Conservation (phyloP, 2,888 invertebrate genomes). For the Hemicrepidius hirtus region DNA sequence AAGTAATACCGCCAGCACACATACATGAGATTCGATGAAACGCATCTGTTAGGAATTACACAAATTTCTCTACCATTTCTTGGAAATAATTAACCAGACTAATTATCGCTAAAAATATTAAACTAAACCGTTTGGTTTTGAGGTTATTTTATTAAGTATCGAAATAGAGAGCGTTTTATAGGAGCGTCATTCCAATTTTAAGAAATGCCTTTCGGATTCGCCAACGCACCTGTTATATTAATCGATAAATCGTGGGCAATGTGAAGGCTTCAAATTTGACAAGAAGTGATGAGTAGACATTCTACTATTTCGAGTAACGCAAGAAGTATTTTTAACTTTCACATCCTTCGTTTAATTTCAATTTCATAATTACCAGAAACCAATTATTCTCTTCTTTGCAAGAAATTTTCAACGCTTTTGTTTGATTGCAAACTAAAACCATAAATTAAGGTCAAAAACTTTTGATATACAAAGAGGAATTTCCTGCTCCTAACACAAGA, state of each 20-base stretch:
- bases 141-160: not conserved
- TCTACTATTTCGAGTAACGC: constrained; percentile 4
- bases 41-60: constrained; percentile 5
- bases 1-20: constrained; percentile 35
- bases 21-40: constrained; percentile 14
- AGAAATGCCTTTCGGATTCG: constrained; percentile 17
- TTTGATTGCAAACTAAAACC: no score
- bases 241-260: constrained; percentile 22
- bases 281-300: constrained; percentile 9
- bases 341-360: constrained; percentile 1
- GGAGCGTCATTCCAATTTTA: constrained; percentile 15
- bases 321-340: constrained; percentile 21
- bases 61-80: not conserved
- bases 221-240: constrained; percentile 16
- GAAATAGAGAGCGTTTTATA: constrained; percentile 1
- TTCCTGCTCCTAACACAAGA: not conserved
- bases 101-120: not conserved
- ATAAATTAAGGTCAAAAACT: not conserved
- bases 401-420: no score
- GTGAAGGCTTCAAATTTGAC: constrained; percentile 19
- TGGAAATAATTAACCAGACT: not conserved
- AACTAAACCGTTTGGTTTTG: not conserved
- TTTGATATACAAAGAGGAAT: not conserved
- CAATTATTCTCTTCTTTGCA: not conserved
- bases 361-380: constrained; percentile 10